These are phyloP conservation scores for Cydia amplana DNA, from an alignment of 1,140 invertebrate genomes.

Conservation along the genomic window DNA sequence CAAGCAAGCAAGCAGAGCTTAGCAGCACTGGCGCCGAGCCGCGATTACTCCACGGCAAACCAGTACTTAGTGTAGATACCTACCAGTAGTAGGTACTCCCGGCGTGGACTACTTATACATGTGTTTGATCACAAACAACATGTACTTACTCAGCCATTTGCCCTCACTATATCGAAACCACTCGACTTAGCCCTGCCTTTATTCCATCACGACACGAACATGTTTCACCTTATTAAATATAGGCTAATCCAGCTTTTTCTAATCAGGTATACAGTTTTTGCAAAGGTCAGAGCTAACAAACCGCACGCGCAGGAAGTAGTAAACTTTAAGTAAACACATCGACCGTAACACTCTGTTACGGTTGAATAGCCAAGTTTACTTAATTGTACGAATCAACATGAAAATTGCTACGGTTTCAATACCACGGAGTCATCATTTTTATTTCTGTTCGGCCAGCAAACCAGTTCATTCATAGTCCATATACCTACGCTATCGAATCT, in stretches of 20 bases:
- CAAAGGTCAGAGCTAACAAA: conserved; percentile 52
- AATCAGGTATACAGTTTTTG: conserved; percentile 39
- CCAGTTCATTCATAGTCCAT: conserved; percentile 19
- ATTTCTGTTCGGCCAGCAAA: conserved; percentile 10
- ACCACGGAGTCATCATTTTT: neutral
- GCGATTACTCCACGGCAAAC: neutral
- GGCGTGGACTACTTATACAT: neutral
- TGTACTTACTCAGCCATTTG: conserved; percentile 1
- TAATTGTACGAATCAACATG: conserved; percentile 47
- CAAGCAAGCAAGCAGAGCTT: neutral
- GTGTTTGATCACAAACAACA: neutral
- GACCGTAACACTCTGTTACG: conserved; percentile 53
- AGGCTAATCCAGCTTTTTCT: conserved; percentile 35
- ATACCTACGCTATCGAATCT: neutral
- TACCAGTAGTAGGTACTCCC: neutral
- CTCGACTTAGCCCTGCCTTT: neutral
- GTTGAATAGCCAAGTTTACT: conserved; percentile 54
- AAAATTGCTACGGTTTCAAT: conserved; percentile 33
- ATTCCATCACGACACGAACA: neutral
- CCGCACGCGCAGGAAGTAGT: conserved; percentile 51
- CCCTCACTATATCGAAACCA: neutral
- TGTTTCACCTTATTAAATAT: conserved; percentile 28
- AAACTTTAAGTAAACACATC: conserved; percentile 59
- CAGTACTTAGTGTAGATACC: neutral
- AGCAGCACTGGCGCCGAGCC: neutral